Conservation (phyloP, 92 coral and sea anemone genomes). For the Phenganax subtilis region DNA sequence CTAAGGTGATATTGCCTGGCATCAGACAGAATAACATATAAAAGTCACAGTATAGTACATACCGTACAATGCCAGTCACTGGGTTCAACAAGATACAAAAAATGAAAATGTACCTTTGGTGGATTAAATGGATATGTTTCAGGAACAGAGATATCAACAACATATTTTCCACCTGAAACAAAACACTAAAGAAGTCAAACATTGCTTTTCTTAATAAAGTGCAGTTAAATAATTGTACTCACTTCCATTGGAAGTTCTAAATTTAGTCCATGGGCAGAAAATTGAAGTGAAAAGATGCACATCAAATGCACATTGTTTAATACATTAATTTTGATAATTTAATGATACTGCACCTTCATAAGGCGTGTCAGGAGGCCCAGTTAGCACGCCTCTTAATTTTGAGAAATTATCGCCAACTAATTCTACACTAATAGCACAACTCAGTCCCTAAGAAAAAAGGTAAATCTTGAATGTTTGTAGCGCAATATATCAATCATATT, state of each 20-base stretch:
- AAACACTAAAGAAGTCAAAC: not conserved
- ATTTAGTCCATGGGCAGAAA: no score
- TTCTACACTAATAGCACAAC: constrained; percentile 68
- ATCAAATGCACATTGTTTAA: no score
- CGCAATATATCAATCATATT: not conserved
- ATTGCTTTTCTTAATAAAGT: not conserved
- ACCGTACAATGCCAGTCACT: no score
- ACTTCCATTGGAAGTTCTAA: no score
- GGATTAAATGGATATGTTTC: constrained; percentile 98
- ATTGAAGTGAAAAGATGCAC: no score
- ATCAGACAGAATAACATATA: not conserved
- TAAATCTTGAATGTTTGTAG: not conserved
- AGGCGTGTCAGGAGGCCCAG: constrained; percentile 98
- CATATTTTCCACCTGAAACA: constrained; percentile 68
- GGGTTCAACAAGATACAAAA: no score
- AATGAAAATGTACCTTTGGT: constrained; percentile 64
- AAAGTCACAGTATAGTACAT: not conserved
- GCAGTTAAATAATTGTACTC: not conserved
- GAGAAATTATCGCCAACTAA: constrained; percentile 74
- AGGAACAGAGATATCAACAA: constrained; percentile 86
- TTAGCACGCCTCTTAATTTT: constrained; percentile 77
- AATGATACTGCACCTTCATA: constrained; percentile 69
- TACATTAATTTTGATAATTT: not conserved
- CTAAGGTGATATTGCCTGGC: no score
- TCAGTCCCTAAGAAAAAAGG: constrained; percentile 55